phyloP scores from a whole-genome alignment of 1,140 invertebrate species.

The Tetramorium simillimum region DNA sequence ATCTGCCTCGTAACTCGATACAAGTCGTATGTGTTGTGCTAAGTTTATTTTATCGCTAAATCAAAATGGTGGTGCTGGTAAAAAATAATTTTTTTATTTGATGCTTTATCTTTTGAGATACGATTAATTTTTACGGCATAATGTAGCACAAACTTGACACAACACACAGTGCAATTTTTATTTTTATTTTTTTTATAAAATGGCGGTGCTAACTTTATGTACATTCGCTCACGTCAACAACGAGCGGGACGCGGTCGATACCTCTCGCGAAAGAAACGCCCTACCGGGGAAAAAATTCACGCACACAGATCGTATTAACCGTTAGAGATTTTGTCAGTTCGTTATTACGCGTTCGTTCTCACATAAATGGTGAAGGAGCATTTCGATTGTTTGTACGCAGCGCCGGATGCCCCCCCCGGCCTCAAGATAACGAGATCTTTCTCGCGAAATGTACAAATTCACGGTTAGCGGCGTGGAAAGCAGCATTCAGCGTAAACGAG shows the following conservation, averaged over 20 bases:
- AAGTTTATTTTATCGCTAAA: too few species aligned
- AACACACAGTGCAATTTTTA: too few species aligned
- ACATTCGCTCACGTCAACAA: not conserved
- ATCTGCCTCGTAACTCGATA: constrained; percentile 23
- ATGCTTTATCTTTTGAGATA: too few species aligned
- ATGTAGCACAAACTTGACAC: too few species aligned
- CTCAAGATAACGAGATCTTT: constrained; percentile 20
- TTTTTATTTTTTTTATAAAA: too few species aligned
- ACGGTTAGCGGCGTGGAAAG: not conserved
- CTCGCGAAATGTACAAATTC: not conserved
- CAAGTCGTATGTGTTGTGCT: not conserved
- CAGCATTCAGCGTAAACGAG: not conserved
- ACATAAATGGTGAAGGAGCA: not conserved
- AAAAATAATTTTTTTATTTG: too few species aligned
- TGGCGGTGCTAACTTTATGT: too few species aligned
- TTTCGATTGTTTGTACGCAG: constrained; percentile 13
- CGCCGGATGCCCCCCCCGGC: not conserved
- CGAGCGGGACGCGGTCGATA: not conserved
- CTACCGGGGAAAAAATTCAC: not conserved
- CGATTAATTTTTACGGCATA: too few species aligned
- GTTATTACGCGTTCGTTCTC: not conserved
- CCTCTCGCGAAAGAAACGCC: not conserved
- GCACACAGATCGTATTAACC: too few species aligned
- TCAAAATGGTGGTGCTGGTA: too few species aligned
- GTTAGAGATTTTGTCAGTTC: not conserved